Evolutionary conservation across 2,113 vertebrate species (phyloP).

Genomic region (Cariama cristata): DNA sequence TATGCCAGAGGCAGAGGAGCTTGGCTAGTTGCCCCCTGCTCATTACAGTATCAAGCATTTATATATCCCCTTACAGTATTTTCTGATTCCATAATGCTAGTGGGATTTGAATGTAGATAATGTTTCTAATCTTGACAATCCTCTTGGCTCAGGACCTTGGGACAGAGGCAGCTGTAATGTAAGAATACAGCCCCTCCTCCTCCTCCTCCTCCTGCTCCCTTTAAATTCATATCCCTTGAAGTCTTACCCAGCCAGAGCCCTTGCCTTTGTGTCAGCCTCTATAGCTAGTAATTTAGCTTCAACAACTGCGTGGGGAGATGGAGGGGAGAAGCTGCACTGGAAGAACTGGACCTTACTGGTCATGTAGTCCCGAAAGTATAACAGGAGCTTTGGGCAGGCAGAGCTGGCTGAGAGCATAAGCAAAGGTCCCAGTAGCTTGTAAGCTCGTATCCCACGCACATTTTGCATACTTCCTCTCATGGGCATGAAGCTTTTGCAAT

Average conservation of each 20-base stretch:
- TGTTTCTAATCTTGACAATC: slow-evolving; percentile 46
- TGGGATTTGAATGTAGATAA: slow-evolving; percentile 43
- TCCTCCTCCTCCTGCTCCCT: neutral
- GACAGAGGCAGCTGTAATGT: slow-evolving; percentile 12
- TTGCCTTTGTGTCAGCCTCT: slow-evolving; percentile 2
- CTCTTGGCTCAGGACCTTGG: slow-evolving; percentile 31
- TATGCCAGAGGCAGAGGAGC: neutral
- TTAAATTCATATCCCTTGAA: neutral
- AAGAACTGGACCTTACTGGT: neutral
- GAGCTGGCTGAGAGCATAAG: neutral
- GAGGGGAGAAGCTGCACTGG: neutral
- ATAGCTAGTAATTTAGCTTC: neutral
- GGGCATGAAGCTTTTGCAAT: neutral
- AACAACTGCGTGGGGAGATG: neutral
- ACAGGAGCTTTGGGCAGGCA: neutral
- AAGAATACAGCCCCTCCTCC: slow-evolving; percentile 12
- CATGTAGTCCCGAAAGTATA: neutral
- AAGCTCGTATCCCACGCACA: neutral
- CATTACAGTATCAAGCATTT: slow-evolving; percentile 56
- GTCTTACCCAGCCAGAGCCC: neutral
- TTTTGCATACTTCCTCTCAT: neutral
- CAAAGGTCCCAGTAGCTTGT: neutral
- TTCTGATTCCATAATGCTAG: slow-evolving; percentile 27
- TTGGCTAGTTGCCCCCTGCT: neutral
- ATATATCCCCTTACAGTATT: slow-evolving; percentile 39